These are phyloP conservation scores for Clarias magur DNA, from an alignment of 2,113 vertebrate genomes.

Conservation along the genomic window DNA sequence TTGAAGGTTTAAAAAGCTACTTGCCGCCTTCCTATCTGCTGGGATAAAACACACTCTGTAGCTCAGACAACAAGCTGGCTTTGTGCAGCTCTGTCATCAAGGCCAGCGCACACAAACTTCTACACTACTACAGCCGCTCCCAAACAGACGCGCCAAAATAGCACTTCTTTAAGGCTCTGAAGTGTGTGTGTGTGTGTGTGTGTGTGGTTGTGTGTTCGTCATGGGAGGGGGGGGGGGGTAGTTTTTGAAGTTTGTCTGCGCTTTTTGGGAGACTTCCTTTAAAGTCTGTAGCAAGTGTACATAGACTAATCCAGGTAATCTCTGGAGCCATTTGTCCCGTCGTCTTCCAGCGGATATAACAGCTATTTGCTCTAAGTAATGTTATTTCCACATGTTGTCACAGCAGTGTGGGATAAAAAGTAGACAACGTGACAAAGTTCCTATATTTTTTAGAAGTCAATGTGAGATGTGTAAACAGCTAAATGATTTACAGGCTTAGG, in stretches of 20 bases:
- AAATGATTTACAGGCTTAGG: slow-evolving; percentile 1
- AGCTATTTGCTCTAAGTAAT: background rate
- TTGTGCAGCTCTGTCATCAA: slow-evolving; percentile 65
- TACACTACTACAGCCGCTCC: slow-evolving; percentile 30
- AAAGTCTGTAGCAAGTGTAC: slow-evolving; percentile 31
- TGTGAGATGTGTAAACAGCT: background rate
- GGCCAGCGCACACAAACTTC: background rate
- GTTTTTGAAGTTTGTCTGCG: slow-evolving; percentile 42
- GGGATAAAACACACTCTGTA: slow-evolving; percentile 73
- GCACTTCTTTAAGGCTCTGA: slow-evolving; percentile 25
- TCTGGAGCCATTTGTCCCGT: background rate
- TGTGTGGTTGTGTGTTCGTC: background rate
- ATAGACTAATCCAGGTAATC: slow-evolving; percentile 36
- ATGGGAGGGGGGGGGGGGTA: background rate
- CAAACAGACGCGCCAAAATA: slow-evolving; percentile 42
- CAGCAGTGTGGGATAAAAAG: background rate
- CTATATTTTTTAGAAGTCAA: background rate
- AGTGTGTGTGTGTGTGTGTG: slow-evolving; percentile 21
- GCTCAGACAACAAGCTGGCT: slow-evolving; percentile 73
- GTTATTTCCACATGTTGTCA: background rate
- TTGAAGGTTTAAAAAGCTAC: slow-evolving; percentile 73
- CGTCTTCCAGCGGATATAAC: background rate
- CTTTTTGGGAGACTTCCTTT: slow-evolving; percentile 40
- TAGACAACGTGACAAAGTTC: background rate
- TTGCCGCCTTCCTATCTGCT: slow-evolving; percentile 72